These are phyloP conservation scores for Drosophila hawaiiensis DNA, from an alignment of 2,888 invertebrate species.

Conservation along the genomic window DNA sequence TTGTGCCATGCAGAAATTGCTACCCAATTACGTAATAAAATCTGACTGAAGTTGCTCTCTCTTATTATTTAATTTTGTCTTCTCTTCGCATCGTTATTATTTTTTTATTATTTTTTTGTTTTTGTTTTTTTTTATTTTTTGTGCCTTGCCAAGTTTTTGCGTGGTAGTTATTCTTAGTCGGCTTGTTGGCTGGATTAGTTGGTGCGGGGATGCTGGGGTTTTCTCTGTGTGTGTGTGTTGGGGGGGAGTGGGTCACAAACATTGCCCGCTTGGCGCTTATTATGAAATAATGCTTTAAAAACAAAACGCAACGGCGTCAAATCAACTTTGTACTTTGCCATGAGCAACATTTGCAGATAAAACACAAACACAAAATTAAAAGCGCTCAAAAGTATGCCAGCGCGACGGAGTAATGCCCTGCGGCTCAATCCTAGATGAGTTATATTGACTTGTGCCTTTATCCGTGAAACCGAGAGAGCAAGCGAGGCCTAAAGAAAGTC, in stretches of 20 bases:
- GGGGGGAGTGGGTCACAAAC: not conserved
- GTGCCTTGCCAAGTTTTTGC: slow-evolving; percentile 16
- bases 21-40: slow-evolving; percentile 81
- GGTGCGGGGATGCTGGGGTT: not conserved
- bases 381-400: not conserved
- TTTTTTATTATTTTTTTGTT: slow-evolving; percentile 7
- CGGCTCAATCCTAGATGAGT: not conserved
- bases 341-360: slow-evolving; percentile 54
- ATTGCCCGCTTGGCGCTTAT: slow-evolving; percentile 51
- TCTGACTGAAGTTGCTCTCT: slow-evolving; percentile 76
- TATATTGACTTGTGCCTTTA: not conserved
- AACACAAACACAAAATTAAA: slow-evolving; percentile 14
- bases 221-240: not conserved
- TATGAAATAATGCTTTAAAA: slow-evolving; percentile 75
- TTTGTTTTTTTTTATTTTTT: slow-evolving; percentile 10
- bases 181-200: not conserved
- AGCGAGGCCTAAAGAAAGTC: not conserved
- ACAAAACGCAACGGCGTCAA: slow-evolving; percentile 74
- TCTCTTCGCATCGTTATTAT: slow-evolving; percentile 31
- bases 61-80: slow-evolving; percentile 80
- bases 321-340: slow-evolving; percentile 68
- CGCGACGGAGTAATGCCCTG: slow-evolving; percentile 21
- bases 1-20: slow-evolving; percentile 73
- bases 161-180: slow-evolving; percentile 11
- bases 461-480: not conserved